Percentiles rank a stretch among this genome's conserved stretches.
Evolutionary conservation across 1,140 invertebrate species (phyloP).

Genomic region (Melipona quadrifasciata): DNA sequence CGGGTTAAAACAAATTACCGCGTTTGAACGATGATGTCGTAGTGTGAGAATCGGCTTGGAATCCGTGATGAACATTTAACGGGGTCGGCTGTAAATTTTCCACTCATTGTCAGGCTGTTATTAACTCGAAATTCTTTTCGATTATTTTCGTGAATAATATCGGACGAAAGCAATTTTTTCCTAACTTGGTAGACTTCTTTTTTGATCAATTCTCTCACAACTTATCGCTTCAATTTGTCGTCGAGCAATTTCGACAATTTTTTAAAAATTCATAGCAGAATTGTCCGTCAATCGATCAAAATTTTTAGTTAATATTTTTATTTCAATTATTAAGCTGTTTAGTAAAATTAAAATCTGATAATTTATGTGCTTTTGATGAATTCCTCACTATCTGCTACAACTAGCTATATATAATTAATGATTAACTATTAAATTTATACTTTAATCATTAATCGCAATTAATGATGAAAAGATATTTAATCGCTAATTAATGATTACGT

Average conservation of each 20-base stretch:
- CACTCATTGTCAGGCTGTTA: neutral
- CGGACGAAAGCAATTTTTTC: neutral
- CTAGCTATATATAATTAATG: too few relatives aligned
- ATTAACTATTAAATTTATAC: too few relatives aligned
- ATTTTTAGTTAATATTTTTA: too few relatives aligned
- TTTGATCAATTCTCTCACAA: neutral
- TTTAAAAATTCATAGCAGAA: neutral
- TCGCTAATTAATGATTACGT: too few relatives aligned
- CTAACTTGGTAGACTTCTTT: neutral
- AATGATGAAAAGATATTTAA: too few relatives aligned
- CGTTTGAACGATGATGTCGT: neutral
- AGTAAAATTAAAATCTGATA: too few relatives aligned
- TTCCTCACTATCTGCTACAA: too few relatives aligned
- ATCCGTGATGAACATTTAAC: constrained; percentile 15
- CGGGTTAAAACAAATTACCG: constrained; percentile 35
- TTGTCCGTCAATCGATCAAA: too few relatives aligned
- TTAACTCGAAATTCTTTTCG: too few relatives aligned
- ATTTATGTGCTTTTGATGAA: too few relatives aligned
- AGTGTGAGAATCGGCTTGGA: constrained; percentile 21
- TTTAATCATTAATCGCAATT: too few relatives aligned
- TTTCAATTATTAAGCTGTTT: too few relatives aligned
- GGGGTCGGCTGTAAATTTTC: neutral
- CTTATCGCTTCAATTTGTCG: neutral
- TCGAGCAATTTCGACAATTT: neutral
- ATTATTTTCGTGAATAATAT: neutral